Base-by-base conservation (phyloP, 2,888 invertebrate genomes). In the Teleiodes luculella region DNA sequence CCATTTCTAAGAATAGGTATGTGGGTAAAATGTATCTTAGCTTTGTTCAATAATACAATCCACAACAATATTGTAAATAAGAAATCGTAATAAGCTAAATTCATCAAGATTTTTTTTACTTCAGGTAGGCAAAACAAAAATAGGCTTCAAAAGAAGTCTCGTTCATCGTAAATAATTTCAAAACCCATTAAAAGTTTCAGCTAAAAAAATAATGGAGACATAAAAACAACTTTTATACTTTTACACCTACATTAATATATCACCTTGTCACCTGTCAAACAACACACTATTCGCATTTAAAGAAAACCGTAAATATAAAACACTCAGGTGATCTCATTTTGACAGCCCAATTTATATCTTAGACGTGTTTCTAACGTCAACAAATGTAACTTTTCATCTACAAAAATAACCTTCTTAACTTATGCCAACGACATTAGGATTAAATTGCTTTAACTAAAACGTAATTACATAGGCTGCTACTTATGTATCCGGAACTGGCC, bases 241-340 rank as follows among this genome's bases (percentile, higher is more conserved):
- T 54, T 45, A 56, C 58, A 55, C 55, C 51, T 47, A 36, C 50
- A 28, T 24, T 56, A 57, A 57, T 55, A 57, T 59, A 50, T 50
- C 39, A 51, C 46, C 50, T 56, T 53, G 56, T 56, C 56, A 45
- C 11, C 54, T 53, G 56, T 56, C 53, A 52, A 52, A 69, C 64
- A 59, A 64, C 72, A 70, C 63, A 65, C 65, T 69, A 70, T 75
- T 68, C 61, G 59, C 68, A 69, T 76, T 74, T 75, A 72, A 68
- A 71, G 66, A 14, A 30, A n/a, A 51, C 60, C 60, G 65, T 65
- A 76, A 80, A 74, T 72, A 78, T 74, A 74, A 72, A 75, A 72
- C 76, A 72, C 70, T 74, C 83, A 83, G 84, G 83, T 83, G 82
- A 77, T 70, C 67, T 56, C 56, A 45, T 47, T 65, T 64, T 71